phyloP scores from a whole-genome alignment of 2,113 vertebrate species.

The Rhodinocichla rosea region DNA sequence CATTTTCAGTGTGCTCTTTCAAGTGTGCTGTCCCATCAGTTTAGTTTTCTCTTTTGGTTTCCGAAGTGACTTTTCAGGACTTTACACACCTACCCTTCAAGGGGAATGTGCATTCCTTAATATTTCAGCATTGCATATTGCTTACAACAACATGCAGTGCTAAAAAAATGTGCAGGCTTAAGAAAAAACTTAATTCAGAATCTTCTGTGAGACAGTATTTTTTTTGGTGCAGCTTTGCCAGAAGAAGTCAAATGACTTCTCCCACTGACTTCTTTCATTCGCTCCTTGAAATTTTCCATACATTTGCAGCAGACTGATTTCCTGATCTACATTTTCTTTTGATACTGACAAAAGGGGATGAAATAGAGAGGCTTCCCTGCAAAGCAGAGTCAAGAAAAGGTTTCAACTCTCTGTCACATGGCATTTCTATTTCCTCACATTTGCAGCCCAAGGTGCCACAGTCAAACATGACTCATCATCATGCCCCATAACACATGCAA shows the following conservation, averaged over 20 bases:
- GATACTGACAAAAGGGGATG: not conserved
- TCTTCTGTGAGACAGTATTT: not conserved
- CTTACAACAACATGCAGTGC: not conserved
- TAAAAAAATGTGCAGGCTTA: not conserved
- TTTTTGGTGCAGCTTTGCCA: not conserved
- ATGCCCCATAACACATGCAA: not conserved
- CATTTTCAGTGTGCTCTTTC: not conserved
- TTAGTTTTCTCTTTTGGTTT: not conserved
- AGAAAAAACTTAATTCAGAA: not conserved
- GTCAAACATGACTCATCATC: not conserved
- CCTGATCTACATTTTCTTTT: not conserved
- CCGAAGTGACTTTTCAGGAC: not conserved
- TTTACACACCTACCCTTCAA: not conserved
- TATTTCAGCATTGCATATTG: fast-evolving
- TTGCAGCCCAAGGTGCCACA: not conserved
- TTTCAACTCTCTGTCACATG: not conserved
- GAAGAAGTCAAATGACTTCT: not conserved
- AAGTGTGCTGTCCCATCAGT: not conserved
- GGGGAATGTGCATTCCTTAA: not conserved
- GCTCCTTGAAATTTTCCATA: not conserved
- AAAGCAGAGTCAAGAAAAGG: not conserved
- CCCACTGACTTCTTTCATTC: not conserved
- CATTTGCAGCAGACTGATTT: not conserved
- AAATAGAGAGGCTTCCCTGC: not conserved
- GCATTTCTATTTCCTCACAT: not conserved